Conservation (phyloP, 1,140 invertebrate genomes). For the Drosophila ambigua region DNA sequence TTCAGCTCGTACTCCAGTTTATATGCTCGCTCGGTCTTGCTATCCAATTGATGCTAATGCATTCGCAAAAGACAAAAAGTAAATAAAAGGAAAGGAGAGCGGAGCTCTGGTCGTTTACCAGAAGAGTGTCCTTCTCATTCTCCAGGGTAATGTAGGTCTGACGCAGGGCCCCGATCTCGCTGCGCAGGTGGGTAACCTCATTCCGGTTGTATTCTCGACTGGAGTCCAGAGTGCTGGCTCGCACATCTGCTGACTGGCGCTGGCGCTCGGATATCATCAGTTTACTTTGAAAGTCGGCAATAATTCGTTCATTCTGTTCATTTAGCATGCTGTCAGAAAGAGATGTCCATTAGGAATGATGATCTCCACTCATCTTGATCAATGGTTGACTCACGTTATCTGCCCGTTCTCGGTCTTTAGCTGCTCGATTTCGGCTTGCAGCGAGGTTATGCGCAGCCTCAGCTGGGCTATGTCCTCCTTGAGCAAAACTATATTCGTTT, state of each 20-base stretch:
- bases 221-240: constrained; percentile 61
- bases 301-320: constrained; percentile 77
- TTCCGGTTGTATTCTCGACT: constrained; percentile 64
- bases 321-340: constrained; percentile 61
- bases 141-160: constrained; percentile 64
- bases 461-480: constrained; percentile 68
- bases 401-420: constrained; percentile 59
- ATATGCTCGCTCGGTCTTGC: constrained; percentile 69
- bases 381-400: constrained; percentile 53
- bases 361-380: background rate
- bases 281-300: constrained; percentile 71
- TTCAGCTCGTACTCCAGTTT: constrained; percentile 75
- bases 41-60: constrained; percentile 69
- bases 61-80: background rate
- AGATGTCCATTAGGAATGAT: background rate
- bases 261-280: constrained; percentile 66
- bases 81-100: too few relatives aligned
- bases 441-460: constrained; percentile 35
- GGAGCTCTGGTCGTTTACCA: constrained; percentile 42
- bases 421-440: constrained; percentile 56
- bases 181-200: constrained; percentile 59
- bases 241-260: constrained; percentile 58
- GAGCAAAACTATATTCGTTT: constrained; percentile 65
- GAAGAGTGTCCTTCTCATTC: constrained; percentile 71
- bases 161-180: constrained; percentile 63